Evolutionary conservation across 2,113 vertebrate genomes (phyloP), one percentile per base, ranked within the genome.

Genomic region (Catharus minimus): DNA sequence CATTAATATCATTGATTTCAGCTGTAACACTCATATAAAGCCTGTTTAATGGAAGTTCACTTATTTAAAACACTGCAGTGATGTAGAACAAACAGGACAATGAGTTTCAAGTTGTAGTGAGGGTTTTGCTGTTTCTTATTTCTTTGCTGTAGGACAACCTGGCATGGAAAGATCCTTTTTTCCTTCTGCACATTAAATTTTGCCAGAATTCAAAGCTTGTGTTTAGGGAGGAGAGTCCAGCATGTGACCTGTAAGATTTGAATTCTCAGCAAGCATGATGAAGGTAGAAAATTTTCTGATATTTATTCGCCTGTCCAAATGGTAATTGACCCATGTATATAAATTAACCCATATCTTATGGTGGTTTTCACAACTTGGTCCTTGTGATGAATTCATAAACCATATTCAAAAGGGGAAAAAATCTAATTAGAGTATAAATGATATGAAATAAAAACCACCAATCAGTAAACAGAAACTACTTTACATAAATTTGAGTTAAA

Each of bases 1-100:
- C 83, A 85, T 87, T 89, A 69, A 73, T 91, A 61, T 39, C 2
- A 92, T 89, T 85, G 75, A 85, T 93, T 93, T 85, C 46, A 73
- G 52, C 36, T 43, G 33, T 58, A 95, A 38, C 23, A 38, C 24
- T 76, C 28, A 7, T 50, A 68, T 68, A 76, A 92, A 87, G 19
- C 27, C 62, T n/a, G 46, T 18, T 82, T 85, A 57, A 78, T 66
- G 58, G 30, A 57, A 55, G 64, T 62, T 92, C 50, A 47, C 39
- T 82, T 86, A 41, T 74, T 90, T 82, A 65, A 49, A 62, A 50
- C 26, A 11, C 26, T 0, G 1, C 78, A 66, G 75, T 20, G 62
- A 62, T n/a, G 58, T 33, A 23, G 67, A 82, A 75, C 39, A 43
- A 90, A 50, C 27, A 50, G 30, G 38, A 44, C n/a, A 62, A 36